Conservation (phyloP, 2,888 invertebrate species). For the Saturnia japonica region DNA sequence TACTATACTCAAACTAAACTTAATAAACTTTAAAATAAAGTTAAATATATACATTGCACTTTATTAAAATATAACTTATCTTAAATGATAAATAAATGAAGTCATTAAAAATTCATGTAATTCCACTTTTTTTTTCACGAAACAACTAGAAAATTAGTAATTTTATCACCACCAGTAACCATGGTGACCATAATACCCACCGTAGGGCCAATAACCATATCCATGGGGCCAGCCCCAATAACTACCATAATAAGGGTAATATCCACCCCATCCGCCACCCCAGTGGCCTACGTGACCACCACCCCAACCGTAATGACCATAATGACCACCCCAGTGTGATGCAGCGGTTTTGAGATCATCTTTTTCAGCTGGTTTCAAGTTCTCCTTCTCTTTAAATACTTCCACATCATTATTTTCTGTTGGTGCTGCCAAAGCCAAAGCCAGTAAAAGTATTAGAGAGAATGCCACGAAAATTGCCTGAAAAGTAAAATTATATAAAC, state of each 20-base stretch:
- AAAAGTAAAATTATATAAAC: constrained; percentile 24
- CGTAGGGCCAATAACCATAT: constrained; percentile 42
- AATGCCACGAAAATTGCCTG: constrained; percentile 55
- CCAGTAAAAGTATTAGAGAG: constrained; percentile 50
- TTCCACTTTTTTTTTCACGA: not conserved
- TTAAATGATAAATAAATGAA: not conserved
- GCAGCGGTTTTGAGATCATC: constrained; percentile 72
- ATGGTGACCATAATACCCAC: constrained; percentile 38
- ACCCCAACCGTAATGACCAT: constrained; percentile 47
- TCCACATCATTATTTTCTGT: constrained; percentile 45
- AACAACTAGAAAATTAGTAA: not conserved
- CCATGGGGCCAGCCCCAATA: constrained; percentile 42
- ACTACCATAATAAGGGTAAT: constrained; percentile 37
- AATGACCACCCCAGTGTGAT: constrained; percentile 55
- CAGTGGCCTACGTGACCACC: constrained; percentile 48
- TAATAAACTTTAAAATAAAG: not conserved
- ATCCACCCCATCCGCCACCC: constrained; percentile 45
- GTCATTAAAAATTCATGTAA: not conserved
- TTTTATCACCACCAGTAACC: constrained; percentile 46
- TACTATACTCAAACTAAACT: not conserved
- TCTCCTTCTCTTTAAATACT: constrained; percentile 44
- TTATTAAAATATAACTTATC: not conserved
- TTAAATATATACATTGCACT: constrained; percentile 14
- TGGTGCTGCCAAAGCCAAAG: constrained; percentile 55
- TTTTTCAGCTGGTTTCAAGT: constrained; percentile 52